Conservation (phyloP, 2,888 invertebrate species). For the Torymus texanus region DNA sequence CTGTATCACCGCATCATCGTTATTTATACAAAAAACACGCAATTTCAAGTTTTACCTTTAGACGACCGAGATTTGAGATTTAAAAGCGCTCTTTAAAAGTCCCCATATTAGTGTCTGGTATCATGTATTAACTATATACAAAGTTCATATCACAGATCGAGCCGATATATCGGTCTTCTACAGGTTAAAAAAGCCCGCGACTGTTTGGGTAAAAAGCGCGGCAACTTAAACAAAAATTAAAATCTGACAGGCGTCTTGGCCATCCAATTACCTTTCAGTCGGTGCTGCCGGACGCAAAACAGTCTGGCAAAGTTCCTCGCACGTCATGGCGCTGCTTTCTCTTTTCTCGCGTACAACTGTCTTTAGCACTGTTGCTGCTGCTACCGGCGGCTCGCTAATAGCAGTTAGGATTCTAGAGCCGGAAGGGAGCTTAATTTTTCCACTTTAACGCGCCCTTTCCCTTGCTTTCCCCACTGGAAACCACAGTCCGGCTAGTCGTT, state of each 20-base stretch:
- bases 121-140: too few species aligned
- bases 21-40: too few species aligned
- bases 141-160: too few species aligned
- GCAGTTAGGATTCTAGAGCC: not conserved
- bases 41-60: too few species aligned
- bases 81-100: too few species aligned
- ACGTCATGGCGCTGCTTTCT: conserved; percentile 20
- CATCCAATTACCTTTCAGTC: conserved; percentile 26
- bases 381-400: not conserved
- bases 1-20: too few species aligned
- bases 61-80: too few species aligned
- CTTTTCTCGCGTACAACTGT: not conserved
- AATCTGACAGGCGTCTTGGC: not conserved
- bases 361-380: not conserved
- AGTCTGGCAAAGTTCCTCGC: conserved; percentile 26
- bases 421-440: conserved; percentile 24
- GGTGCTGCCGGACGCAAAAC: not conserved
- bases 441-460: not conserved
- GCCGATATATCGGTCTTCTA: too few species aligned
- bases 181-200: too few species aligned
- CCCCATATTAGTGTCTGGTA: too few species aligned
- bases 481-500: too few species aligned
- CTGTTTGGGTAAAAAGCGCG: conserved; percentile 4
- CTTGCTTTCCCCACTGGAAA: not conserved
- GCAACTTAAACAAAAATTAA: conserved; percentile 1